Conservation (phyloP, 1,140 invertebrate species). For the Akabosia matsudoensis region DNA sequence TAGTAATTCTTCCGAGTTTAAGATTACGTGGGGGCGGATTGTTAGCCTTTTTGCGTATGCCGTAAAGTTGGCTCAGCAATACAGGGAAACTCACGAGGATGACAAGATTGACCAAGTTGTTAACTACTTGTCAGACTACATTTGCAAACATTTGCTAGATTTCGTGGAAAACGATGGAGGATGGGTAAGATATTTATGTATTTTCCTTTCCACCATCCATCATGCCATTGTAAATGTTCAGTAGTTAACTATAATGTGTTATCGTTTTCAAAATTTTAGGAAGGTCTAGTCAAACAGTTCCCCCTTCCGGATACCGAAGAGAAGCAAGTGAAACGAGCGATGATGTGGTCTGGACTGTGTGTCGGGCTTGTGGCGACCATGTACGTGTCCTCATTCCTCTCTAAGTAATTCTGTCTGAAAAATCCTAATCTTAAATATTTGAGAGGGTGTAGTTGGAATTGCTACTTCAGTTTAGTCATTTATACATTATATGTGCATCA, state of each 20-base stretch:
- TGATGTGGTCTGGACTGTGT: slow-evolving; percentile 46
- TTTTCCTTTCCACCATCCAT: not conserved
- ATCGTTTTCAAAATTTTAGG: slow-evolving; percentile 20
- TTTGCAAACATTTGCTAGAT: slow-evolving; percentile 52
- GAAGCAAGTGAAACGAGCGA: slow-evolving; percentile 35
- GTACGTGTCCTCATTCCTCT: slow-evolving; percentile 39
- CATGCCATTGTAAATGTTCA: not conserved
- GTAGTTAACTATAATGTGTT: not conserved
- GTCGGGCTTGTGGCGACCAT: slow-evolving; percentile 41
- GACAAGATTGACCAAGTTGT: slow-evolving; percentile 50
- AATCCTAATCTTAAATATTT: not conserved
- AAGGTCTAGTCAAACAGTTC: slow-evolving; percentile 44
- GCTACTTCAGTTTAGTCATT: not conserved
- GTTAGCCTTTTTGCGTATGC: slow-evolving; percentile 63
- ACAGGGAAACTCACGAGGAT: slow-evolving; percentile 51
- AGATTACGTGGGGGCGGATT: slow-evolving; percentile 61
- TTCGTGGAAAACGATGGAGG: slow-evolving; percentile 54
- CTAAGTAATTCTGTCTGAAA: not conserved
- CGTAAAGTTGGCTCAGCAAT: slow-evolving; percentile 58
- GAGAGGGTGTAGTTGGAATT: not conserved
- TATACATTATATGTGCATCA: too few species aligned
- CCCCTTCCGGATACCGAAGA: slow-evolving; percentile 31
- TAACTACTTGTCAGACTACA: slow-evolving; percentile 52
- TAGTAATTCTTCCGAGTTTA: slow-evolving; percentile 36
- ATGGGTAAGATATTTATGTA: slow-evolving; percentile 52